These are phyloP conservation scores for Eurytoma adleriae DNA, from an alignment of 2,888 invertebrate genomes.

Conservation along the genomic window DNA sequence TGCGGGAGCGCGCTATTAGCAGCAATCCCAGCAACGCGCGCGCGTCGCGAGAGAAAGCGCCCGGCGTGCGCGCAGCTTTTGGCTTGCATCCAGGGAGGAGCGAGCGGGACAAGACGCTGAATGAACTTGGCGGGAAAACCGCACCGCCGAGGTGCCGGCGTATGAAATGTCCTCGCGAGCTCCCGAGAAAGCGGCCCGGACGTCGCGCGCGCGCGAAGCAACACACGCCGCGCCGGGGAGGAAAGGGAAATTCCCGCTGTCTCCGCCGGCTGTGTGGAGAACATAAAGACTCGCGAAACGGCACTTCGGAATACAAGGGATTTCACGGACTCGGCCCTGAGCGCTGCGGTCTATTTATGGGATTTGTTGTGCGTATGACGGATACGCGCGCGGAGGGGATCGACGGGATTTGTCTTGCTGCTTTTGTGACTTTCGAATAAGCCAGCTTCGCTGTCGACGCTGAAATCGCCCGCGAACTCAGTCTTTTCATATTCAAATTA, in stretches of 20 bases:
- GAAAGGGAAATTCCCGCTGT: neutral
- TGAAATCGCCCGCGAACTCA: too few species aligned
- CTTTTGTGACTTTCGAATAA: neutral
- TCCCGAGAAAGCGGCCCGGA: neutral
- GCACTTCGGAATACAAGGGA: conserved; percentile 22
- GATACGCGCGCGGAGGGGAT: neutral
- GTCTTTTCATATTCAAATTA: too few species aligned
- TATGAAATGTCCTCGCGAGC: conserved; percentile 45
- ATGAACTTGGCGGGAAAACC: conserved; percentile 74
- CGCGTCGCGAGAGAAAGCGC: conserved; percentile 46
- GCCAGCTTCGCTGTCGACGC: too few species aligned
- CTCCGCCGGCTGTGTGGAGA: neutral
- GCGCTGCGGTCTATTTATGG: conserved; percentile 16
- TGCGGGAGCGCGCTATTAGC: conserved; percentile 46
- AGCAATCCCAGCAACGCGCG: conserved; percentile 44
- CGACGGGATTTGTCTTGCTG: neutral
- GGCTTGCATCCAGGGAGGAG: conserved; percentile 70
- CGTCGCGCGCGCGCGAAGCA: conserved; percentile 12
- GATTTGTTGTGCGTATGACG: neutral
- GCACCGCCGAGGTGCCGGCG: conserved; percentile 54
- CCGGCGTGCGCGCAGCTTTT: conserved; percentile 67
- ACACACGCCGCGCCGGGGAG: neutral
- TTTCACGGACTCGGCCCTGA: conserved; percentile 1
- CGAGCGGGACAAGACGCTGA: conserved; percentile 66
- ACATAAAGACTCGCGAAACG: conserved; percentile 35